A percentile compares a stretch with the other conserved stretches of the same genome.
phyloP scores from a whole-genome alignment of 35 echinoderm and acorn worm genomes.

The Apostichopus parvimensis region DNA sequence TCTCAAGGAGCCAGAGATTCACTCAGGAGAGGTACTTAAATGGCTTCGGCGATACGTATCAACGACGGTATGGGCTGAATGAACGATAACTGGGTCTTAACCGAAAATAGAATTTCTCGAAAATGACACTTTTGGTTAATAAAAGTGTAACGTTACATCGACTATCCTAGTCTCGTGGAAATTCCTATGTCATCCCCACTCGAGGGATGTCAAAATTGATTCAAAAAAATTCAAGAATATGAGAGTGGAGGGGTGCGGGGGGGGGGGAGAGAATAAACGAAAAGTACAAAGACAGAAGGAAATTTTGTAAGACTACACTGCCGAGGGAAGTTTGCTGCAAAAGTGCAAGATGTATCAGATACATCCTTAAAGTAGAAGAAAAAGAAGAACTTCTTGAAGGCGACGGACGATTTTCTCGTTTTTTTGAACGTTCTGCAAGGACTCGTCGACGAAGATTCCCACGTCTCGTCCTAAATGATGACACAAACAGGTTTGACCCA shows the following conservation, averaged over 20 bases:
- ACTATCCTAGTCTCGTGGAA: background rate
- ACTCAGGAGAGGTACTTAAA: slow-evolving; percentile 3
- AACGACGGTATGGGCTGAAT: background rate
- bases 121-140: background rate
- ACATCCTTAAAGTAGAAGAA: too few species aligned
- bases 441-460: too few species aligned
- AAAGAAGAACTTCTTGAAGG: too few species aligned
- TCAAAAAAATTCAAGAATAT: background rate
- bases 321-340: too few species aligned
- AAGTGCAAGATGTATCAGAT: too few species aligned
- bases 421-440: too few species aligned
- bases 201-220: slow-evolving; percentile 3
- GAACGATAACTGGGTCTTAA: slow-evolving; percentile 22
- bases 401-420: too few species aligned
- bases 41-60: background rate
- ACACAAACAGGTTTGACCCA: too few species aligned
- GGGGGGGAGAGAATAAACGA: background rate
- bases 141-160: background rate
- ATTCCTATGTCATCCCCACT: background rate
- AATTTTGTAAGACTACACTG: too few species aligned
- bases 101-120: background rate
- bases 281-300: too few species aligned
- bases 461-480: too few species aligned
- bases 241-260: background rate
- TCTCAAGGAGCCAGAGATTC: background rate